phyloP scores from a whole-genome alignment of 2,113 vertebrate species.

The Hiodon alosoides region DNA sequence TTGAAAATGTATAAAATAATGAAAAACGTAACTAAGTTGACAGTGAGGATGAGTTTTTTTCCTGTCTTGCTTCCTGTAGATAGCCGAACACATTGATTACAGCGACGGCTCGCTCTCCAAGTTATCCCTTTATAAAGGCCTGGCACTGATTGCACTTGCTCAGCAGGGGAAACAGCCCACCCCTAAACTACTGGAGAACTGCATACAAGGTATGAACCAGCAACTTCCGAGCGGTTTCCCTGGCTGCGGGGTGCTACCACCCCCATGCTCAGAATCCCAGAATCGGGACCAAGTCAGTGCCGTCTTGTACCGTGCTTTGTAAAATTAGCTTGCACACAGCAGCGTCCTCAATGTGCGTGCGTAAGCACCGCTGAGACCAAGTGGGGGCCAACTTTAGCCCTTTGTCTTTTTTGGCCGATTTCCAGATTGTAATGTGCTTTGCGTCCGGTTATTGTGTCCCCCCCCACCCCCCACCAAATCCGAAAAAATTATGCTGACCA shows the following conservation, averaged over 20 bases:
- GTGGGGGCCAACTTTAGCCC: background rate
- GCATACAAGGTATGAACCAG: slow-evolving; percentile 24
- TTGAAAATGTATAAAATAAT: background rate
- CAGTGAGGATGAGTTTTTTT: background rate
- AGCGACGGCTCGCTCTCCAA: slow-evolving; percentile 26
- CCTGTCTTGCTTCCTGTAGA: slow-evolving; percentile 16
- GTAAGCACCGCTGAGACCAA: background rate
- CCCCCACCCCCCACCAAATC: too few species aligned
- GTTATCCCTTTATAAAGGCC: slow-evolving; percentile 26
- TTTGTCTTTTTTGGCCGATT: slow-evolving; percentile 8
- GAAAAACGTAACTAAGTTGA: background rate
- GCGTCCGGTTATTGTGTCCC: background rate
- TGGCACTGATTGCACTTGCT: slow-evolving; percentile 32
- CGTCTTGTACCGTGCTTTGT: too few species aligned
- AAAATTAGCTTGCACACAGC: too few species aligned
- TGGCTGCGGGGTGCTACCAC: background rate
- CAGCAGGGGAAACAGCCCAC: slow-evolving; percentile 32
- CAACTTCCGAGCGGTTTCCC: background rate
- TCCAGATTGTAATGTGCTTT: background rate
- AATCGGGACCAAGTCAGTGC: too few species aligned
- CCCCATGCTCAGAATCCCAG: too few species aligned
- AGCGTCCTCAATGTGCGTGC: too few species aligned
- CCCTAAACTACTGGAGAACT: slow-evolving; percentile 29
- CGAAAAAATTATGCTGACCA: background rate
- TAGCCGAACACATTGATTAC: slow-evolving; percentile 22